These are phyloP conservation scores for Ennomos fuscantarius DNA, from an alignment of 2,888 invertebrate species.

Conservation along the genomic window DNA sequence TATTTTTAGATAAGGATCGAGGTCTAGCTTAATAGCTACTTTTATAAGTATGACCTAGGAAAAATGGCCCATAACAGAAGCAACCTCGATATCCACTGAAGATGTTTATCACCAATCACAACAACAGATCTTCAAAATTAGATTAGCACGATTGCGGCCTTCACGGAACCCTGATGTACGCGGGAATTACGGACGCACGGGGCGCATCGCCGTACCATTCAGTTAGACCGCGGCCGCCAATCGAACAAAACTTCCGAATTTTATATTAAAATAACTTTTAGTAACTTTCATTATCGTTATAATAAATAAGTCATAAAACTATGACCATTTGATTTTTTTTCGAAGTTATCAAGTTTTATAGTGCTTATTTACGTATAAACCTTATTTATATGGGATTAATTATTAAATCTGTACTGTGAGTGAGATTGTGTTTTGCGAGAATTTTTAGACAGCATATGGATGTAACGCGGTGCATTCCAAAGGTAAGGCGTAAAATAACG, in stretches of 20 bases:
- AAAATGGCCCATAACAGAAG: constrained; percentile 8
- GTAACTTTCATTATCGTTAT: background rate
- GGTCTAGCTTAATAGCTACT: background rate
- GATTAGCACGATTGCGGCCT: constrained; percentile 24
- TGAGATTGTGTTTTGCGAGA: too few species aligned
- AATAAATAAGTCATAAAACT: too few species aligned
- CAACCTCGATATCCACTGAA: constrained; percentile 14
- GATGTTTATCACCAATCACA: constrained; percentile 18
- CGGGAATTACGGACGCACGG: constrained; percentile 42
- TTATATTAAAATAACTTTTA: background rate
- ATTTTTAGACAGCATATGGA: background rate
- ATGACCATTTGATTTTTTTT: too few species aligned
- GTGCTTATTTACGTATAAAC: too few species aligned
- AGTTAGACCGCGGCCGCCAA: constrained; percentile 14
- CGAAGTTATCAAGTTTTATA: too few species aligned
- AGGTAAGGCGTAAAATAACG: constrained; percentile 11
- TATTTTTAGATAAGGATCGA: too few species aligned
- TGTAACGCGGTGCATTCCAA: constrained; percentile 1
- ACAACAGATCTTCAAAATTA: constrained; percentile 16
- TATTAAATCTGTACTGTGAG: too few species aligned
- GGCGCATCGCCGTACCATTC: constrained; percentile 27
- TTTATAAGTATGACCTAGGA: too few species aligned
- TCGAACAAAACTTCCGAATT: constrained; percentile 12
- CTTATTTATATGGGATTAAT: too few species aligned
- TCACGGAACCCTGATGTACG: constrained; percentile 33